Evolutionary conservation across 2,113 vertebrate genomes (phyloP).

Genomic region (Maccullochella peelii): DNA sequence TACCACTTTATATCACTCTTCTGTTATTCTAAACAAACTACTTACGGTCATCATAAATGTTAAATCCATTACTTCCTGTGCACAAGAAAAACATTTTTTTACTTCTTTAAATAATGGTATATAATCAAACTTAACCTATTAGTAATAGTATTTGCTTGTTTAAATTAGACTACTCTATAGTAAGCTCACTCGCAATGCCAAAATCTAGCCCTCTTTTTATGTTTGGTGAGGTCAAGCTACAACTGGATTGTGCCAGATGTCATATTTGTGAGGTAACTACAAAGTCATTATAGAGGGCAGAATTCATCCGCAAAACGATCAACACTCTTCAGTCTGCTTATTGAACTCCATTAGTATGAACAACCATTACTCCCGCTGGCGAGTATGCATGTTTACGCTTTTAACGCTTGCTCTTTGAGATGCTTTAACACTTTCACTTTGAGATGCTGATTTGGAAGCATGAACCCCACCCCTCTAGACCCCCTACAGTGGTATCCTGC

Average conservation of each 20-base stretch:
- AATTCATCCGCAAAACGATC: slow-evolving; percentile 10
- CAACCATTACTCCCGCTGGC: slow-evolving; percentile 23
- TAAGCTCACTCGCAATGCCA: neutral
- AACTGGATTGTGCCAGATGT: neutral
- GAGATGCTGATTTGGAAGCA: slow-evolving; percentile 67
- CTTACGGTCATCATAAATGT: neutral
- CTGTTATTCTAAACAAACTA: neutral
- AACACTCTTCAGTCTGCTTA: slow-evolving; percentile 18
- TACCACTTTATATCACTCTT: neutral
- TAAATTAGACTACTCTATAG: neutral
- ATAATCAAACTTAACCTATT: neutral
- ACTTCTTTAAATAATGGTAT: neutral
- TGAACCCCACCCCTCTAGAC: slow-evolving; percentile 32
- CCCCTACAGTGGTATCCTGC: slow-evolving; percentile 64
- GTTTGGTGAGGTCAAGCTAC: neutral
- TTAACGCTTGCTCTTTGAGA: slow-evolving; percentile 57
- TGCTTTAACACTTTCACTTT: slow-evolving; percentile 59
- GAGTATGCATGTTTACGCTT: slow-evolving; percentile 48
- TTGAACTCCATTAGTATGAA: slow-evolving; percentile 36
- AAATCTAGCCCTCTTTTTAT: neutral
- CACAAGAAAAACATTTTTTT: neutral
- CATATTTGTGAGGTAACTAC: neutral
- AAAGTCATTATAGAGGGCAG: neutral
- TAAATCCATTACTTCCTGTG: neutral
- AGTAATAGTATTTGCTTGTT: neutral